Evolutionary conservation across 53 echinoderm and acorn worm genomes (phyloP).

Genomic region (Echinometra lucunter): DNA sequence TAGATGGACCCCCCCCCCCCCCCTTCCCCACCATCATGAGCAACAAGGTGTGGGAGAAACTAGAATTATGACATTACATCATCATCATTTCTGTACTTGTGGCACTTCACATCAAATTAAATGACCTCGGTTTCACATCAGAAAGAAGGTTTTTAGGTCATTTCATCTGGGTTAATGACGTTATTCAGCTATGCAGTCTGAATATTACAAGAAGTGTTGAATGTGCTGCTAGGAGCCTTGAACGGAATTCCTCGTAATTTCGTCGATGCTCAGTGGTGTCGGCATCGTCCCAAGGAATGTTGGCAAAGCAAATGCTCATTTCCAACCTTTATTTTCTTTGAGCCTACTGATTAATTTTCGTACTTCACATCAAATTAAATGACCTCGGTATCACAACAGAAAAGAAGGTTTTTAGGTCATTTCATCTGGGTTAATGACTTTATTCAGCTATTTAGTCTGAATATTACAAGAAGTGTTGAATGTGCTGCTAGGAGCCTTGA

Average conservation of each 20-base stretch:
- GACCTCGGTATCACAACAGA: not conserved
- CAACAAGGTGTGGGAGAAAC: too few species aligned
- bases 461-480: not conserved
- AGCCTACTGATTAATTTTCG: conserved; percentile 23
- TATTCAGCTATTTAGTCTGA: not conserved
- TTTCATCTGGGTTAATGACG: not conserved
- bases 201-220: not conserved
- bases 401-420: not conserved
- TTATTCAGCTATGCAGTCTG: not conserved
- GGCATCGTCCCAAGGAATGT: not conserved
- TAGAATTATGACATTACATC: not conserved
- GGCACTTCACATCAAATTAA: not conserved
- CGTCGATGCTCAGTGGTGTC: not conserved
- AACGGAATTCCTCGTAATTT: not conserved
- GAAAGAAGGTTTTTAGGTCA: not conserved
- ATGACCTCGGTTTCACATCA: not conserved
- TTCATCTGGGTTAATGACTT: not conserved
- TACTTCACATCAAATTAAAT: not conserved
- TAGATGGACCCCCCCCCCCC: too few species aligned
- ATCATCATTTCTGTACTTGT: not conserved
- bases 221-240: not conserved
- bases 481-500: not conserved
- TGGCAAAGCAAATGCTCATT: not conserved
- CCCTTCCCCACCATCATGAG: too few species aligned
- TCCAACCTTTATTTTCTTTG: not conserved